Conservation (phyloP, 1,140 invertebrate species). For the Bombus haemorrhoidalis region DNA sequence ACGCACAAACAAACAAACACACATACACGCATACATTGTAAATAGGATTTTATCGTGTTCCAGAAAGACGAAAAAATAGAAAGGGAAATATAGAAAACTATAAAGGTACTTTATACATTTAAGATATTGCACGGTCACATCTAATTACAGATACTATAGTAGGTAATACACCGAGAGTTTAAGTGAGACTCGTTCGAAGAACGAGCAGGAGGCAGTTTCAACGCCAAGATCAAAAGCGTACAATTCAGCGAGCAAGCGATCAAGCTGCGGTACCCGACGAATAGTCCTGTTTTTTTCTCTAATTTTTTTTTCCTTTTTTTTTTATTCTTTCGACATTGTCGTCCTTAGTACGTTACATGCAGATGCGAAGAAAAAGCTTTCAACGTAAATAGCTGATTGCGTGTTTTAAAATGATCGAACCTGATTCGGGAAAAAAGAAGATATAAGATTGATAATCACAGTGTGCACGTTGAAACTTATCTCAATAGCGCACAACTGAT, state of each 20-base stretch:
- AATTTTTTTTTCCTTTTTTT: not conserved
- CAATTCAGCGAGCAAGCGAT: slow-evolving; percentile 12
- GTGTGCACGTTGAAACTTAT: not conserved
- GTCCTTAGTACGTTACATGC: not conserved
- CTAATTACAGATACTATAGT: not conserved
- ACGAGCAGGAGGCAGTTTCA: slow-evolving; percentile 28
- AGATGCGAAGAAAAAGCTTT: not conserved
- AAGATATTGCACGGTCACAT: not conserved
- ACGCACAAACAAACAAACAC: too few relatives aligned
- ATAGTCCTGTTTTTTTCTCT: not conserved
- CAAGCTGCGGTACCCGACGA: not conserved
- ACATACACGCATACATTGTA: not conserved
- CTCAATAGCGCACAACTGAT: not conserved
- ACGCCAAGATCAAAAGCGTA: not conserved
- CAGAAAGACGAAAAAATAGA: too few relatives aligned
- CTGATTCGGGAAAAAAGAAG: not conserved
- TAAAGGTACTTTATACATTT: not conserved
- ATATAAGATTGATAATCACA: not conserved
- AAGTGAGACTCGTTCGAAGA: slow-evolving; percentile 31
- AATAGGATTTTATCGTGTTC: not conserved
- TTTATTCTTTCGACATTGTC: not conserved
- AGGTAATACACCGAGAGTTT: not conserved
- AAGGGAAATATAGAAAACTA: not conserved
- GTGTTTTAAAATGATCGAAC: not conserved
- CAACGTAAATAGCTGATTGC: not conserved